Evolutionary conservation across 2,113 vertebrate species (phyloP), one percentile per base, ranked within the genome.

Genomic region (Dasypus novemcinctus): DNA sequence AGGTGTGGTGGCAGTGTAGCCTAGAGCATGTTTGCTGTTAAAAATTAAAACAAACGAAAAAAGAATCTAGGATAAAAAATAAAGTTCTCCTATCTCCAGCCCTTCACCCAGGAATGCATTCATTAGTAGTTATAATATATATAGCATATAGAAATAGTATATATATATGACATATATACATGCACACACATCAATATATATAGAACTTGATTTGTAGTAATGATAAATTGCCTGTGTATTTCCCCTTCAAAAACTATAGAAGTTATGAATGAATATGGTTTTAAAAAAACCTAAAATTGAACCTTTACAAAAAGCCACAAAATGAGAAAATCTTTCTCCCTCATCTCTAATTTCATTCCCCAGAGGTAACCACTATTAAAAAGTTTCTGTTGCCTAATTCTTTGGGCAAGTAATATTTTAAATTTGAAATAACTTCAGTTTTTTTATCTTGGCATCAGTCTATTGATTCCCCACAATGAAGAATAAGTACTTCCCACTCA

Each of bases 171-270:
- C n/a, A n/a, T n/a, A 1, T 41, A 5, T 15, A 13, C 27, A 8
- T 29, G 20, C 17, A 54, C 15, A 46, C 43, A 49, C 7, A 49
- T 49, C 8, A 10, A 49, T 49, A 49, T 49, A 49, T 49, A 49
- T 49, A n/a, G 12, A 54, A 15, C 52, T 54, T 54, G 10, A 54
- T 54, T 8, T 54, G 14, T 54, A 54, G 10, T 54, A 54, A 54
- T 15, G 17, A 54, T 54, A 15, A 3, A 54, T 54, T 54, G 13
- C 52, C 7, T 54, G 17, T 54, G 7, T 43, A n/a, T n/a, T 68
- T n/a, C 11, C 21, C 61, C 92, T 91, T 90, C 38, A 94, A 15
- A 95, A 83, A 20, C 66, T 92, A 74, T 12, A 81, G 23, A 85
- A 71, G 5, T 61, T 20, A 72, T 69, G n/a, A 69, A 31, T 88